Evolutionary conservation across 2,888 invertebrate genomes (phyloP).

Genomic region (Silvanus unidentatus): DNA sequence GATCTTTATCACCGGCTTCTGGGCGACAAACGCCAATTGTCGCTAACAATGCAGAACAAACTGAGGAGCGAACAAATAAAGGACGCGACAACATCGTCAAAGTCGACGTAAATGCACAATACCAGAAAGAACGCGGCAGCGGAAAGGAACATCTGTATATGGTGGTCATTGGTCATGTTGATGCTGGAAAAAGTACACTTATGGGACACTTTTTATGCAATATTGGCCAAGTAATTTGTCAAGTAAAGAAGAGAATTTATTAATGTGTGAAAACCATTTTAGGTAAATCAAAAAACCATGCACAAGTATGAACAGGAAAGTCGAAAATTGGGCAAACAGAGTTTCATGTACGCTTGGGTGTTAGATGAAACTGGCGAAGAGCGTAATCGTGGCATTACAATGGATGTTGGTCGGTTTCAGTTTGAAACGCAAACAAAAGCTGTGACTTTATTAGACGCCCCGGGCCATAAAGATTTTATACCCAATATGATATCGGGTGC

Average conservation of each 20-base stretch:
- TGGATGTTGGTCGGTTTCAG: slow-evolving; percentile 92
- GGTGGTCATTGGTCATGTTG: slow-evolving; percentile 94
- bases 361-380: slow-evolving; percentile 98
- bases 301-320: slow-evolving; percentile 98
- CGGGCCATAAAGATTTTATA: slow-evolving; percentile 98
- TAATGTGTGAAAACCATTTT: slow-evolving; percentile 8
- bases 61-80: slow-evolving; percentile 27
- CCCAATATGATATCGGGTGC: slow-evolving; percentile 99
- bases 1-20: slow-evolving; percentile 64
- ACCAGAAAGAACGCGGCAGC: slow-evolving; percentile 67
- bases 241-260: not conserved
- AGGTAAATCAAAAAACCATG: slow-evolving; percentile 74
- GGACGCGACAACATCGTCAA: slow-evolving; percentile 55
- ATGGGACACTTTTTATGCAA: slow-evolving; percentile 91
- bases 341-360: slow-evolving; percentile 98
- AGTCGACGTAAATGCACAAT: slow-evolving; percentile 57
- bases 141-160: slow-evolving; percentile 84
- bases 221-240: slow-evolving; percentile 60
- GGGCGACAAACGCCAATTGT: slow-evolving; percentile 53
- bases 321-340: slow-evolving; percentile 94
- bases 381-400: slow-evolving; percentile 92
- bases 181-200: slow-evolving; percentile 94
- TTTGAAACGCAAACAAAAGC: slow-evolving; percentile 82
- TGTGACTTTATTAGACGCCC: slow-evolving; percentile 84
- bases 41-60: slow-evolving; percentile 12